Evolutionary conservation across 2,797 vertebrate species (phyloP).

Genomic region (Notamacropus eugenii): DNA sequence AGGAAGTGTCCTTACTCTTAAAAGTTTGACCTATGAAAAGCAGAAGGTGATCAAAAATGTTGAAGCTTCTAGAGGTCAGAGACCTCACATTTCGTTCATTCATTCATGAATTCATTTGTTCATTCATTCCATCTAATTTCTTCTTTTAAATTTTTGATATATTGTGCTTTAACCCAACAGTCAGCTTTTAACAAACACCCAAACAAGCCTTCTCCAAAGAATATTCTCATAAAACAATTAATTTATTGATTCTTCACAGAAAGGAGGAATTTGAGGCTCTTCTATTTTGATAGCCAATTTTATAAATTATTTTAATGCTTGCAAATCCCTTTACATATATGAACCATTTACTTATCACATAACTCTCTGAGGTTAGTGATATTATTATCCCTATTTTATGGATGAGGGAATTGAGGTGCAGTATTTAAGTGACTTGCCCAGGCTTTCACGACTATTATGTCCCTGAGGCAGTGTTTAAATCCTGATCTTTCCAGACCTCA

Average conservation of each 20-base stretch:
- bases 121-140: slow-evolving; percentile 41
- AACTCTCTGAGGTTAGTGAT: neutral
- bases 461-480: neutral
- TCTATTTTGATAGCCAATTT: neutral
- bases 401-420: neutral
- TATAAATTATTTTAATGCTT: neutral
- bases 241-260: neutral
- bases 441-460: neutral
- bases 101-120: neutral
- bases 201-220: neutral
- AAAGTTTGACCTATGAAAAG: neutral
- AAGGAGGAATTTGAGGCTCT: neutral
- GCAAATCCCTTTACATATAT: neutral
- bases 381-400: neutral
- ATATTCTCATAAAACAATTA: neutral
- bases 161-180: neutral
- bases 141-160: slow-evolving; percentile 48
- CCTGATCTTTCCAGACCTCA: neutral
- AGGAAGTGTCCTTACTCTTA: slow-evolving; percentile 8
- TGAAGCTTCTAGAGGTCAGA: neutral
- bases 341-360: neutral
- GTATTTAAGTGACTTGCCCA: neutral
- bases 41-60: slow-evolving; percentile 18
- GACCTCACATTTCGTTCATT: neutral
- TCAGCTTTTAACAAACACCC: neutral